phyloP scores from a whole-genome alignment of 2,797 vertebrate genomes.

The Gallinago nigripennis region DNA sequence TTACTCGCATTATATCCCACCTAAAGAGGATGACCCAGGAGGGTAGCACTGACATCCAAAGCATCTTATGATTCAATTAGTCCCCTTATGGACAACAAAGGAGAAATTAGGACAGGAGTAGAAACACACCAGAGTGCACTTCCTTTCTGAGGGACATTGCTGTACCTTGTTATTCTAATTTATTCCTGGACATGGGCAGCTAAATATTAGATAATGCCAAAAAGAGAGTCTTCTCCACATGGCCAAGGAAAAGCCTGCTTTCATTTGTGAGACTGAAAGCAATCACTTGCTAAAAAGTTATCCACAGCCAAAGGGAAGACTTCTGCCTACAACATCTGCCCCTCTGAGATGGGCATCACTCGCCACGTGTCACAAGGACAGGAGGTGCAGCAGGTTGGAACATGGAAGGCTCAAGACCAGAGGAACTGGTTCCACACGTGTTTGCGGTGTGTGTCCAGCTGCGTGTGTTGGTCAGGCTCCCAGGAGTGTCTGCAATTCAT shows the following conservation, averaged over 20 bases:
- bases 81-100: background rate
- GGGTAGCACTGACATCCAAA: background rate
- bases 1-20: background rate
- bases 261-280: background rate
- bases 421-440: accelerated
- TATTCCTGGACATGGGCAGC: background rate
- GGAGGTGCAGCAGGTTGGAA: background rate
- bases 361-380: background rate
- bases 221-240: background rate
- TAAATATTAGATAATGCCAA: background rate
- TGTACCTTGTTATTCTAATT: background rate
- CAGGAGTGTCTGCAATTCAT: background rate
- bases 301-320: background rate
- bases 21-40: background rate
- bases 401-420: background rate
- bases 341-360: background rate
- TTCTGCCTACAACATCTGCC: background rate
- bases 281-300: background rate
- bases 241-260: background rate
- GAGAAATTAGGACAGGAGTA: background rate
- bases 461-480: background rate
- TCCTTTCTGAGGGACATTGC: background rate
- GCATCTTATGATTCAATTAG: background rate
- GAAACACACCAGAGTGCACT: background rate
- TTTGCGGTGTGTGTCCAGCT: background rate